phyloP scores from a whole-genome alignment of 2,888 invertebrate species.

The Lysandra bellargus region DNA sequence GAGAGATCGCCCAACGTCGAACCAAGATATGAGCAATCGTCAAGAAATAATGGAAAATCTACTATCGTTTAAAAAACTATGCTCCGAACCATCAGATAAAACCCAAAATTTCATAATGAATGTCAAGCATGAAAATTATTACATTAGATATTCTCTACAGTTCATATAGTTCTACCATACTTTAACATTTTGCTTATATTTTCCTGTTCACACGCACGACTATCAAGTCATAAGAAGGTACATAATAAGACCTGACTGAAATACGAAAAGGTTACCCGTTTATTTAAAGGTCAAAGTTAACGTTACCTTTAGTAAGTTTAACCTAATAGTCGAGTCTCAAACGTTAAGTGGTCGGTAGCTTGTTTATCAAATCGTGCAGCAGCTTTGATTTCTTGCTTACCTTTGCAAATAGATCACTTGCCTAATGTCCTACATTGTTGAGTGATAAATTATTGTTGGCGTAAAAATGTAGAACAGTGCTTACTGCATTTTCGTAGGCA shows the following conservation, averaged over 20 bases:
- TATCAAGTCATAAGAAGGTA: conserved; percentile 2
- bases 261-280: conserved; percentile 18
- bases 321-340: not conserved
- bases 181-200: not conserved
- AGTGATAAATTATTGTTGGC: not conserved
- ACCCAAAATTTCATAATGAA: not conserved
- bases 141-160: not conserved
- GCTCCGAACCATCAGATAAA: not conserved
- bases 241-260: not conserved
- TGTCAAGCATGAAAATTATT: not conserved
- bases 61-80: not conserved
- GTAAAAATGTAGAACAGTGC: not conserved
- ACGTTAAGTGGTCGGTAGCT: not conserved
- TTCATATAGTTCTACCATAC: not conserved
- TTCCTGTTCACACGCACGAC: conserved; percentile 14
- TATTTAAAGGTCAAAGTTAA: not conserved
- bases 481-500: not conserved
- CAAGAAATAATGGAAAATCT: not conserved
- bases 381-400: conserved; percentile 6
- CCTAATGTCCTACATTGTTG: not conserved
- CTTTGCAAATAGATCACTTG: conserved; percentile 16
- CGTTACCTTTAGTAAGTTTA: not conserved
- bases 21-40: not conserved
- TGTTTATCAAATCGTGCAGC: conserved; percentile 12
- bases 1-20: not conserved